phyloP scores from a whole-genome alignment of 2,113 vertebrate genomes.

The Cephalophus harveyi region DNA sequence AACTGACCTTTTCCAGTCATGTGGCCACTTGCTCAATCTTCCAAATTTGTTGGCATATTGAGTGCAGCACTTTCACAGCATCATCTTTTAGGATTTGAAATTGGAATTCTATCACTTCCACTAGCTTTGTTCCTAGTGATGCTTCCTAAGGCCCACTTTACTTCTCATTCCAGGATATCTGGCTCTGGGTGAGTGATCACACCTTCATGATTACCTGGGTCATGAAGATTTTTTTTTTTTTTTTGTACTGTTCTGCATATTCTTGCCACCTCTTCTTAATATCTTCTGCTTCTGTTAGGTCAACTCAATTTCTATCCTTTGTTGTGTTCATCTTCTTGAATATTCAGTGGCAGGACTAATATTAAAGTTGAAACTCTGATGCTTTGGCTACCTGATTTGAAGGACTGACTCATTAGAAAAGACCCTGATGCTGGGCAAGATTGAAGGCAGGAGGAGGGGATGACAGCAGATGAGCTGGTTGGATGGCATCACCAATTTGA shows the following conservation, averaged over 20 bases:
- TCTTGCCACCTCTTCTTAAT: neutral
- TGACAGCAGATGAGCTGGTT: accelerated
- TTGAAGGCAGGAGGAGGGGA: neutral
- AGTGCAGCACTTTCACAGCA: neutral
- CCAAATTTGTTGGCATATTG: neutral
- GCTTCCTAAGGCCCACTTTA: neutral
- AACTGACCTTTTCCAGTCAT: neutral
- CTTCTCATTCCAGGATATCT: neutral
- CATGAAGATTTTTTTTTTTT: neutral
- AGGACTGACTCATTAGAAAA: neutral
- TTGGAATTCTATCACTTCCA: neutral
- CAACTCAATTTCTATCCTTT: neutral
- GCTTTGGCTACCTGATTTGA: neutral
- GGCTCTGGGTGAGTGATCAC: neutral
- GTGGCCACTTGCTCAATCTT: neutral
- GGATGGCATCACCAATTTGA: neutral
- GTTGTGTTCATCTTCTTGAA: neutral
- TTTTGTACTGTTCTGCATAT: neutral
- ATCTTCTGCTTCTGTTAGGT: neutral
- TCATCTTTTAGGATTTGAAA: neutral
- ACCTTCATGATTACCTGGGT: neutral
- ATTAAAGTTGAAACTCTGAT: neutral
- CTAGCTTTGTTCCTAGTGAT: neutral
- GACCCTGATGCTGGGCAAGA: neutral
- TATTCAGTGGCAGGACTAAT: neutral